Base-by-base conservation (phyloP, 2,113 vertebrate genomes). In the Podilymbus podiceps region DNA sequence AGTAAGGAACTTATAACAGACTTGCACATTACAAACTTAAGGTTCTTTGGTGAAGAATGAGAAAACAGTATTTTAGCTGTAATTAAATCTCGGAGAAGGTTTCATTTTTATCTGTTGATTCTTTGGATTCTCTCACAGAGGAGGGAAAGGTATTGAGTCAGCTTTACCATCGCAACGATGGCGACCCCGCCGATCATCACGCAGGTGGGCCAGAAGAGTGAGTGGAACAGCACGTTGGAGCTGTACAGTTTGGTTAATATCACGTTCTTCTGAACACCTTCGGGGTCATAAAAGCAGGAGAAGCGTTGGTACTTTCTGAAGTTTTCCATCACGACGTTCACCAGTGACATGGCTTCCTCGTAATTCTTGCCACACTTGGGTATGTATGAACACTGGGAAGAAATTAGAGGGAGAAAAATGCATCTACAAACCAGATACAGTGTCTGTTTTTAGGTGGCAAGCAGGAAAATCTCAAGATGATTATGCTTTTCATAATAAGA, bases 81-180 rank as follows among this genome's bases (percentile, higher is more conserved):
- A 95, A 91, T 93, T 92, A 21, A 82, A 96, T 91, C 56, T 96
- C 73, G 10, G 93, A 78, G 82, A 35, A 81, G 69, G 19, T 81
- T 90, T 95, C 49, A 30, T 15, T 95, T 98, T 98, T 98, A 99
- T 98, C 98, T 99, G 93, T 98, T 99, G 94, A 99, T 98, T 96
- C 98, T 97, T 56, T 98, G 98, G 85, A 99, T 98, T 66, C 98
- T 98, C 63, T 99, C 99, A 14, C 98, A 99, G 95, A 99, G 98
- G 72, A 99, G 97, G 59, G 99, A 99, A 78, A 99, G 98, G 96
- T 99, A 99, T n/a, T 99, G 99, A 71, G 99, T 99, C 95, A 99
- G 98, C 96, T 99, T 99, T 62, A 99, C 99, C 99, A 99, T 98
- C 28, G 98, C 98, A 0, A 99, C 98, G 22, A 99, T 99, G 52